phyloP scores from a whole-genome alignment of 2,113 vertebrate species.

The Epinephelus fuscoguttatus region DNA sequence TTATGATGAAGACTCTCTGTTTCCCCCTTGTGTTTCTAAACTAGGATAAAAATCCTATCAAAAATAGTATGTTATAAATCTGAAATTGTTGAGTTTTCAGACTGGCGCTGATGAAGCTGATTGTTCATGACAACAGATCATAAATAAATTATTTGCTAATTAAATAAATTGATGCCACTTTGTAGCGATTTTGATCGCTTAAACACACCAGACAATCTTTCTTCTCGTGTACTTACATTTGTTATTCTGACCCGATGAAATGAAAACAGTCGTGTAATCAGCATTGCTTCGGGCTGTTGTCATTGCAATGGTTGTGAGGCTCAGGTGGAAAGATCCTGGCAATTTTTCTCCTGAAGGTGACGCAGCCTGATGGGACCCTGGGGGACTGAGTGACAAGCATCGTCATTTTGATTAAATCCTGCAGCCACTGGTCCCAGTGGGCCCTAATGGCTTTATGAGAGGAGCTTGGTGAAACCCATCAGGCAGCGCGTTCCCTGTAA shows the following conservation, averaged over 20 bases:
- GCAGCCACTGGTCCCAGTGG: slow-evolving; percentile 32
- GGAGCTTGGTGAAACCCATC: slow-evolving; percentile 4
- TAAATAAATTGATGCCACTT: not conserved
- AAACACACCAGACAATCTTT: not conserved
- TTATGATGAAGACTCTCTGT: not conserved
- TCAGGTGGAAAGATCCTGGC: slow-evolving; percentile 52
- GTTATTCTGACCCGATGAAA: not conserved
- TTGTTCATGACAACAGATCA: not conserved
- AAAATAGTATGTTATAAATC: not conserved
- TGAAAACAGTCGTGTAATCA: slow-evolving; percentile 11
- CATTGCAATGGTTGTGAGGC: slow-evolving; percentile 15
- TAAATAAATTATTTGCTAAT: not conserved
- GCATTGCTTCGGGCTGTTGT: slow-evolving; percentile 19
- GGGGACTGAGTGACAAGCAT: slow-evolving; percentile 34
- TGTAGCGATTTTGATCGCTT: not conserved
- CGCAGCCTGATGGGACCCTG: slow-evolving; percentile 7
- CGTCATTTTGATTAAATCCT: slow-evolving; percentile 47
- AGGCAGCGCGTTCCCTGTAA: not conserved
- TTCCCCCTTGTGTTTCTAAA: not conserved
- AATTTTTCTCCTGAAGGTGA: slow-evolving; percentile 32
- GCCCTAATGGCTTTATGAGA: slow-evolving; percentile 14
- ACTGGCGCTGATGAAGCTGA: not conserved
- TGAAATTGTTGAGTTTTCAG: not conserved
- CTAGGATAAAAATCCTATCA: not conserved
- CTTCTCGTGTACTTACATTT: not conserved